phyloP scores from a whole-genome alignment of 2,113 vertebrate species.

The Pelecanus crispus region DNA sequence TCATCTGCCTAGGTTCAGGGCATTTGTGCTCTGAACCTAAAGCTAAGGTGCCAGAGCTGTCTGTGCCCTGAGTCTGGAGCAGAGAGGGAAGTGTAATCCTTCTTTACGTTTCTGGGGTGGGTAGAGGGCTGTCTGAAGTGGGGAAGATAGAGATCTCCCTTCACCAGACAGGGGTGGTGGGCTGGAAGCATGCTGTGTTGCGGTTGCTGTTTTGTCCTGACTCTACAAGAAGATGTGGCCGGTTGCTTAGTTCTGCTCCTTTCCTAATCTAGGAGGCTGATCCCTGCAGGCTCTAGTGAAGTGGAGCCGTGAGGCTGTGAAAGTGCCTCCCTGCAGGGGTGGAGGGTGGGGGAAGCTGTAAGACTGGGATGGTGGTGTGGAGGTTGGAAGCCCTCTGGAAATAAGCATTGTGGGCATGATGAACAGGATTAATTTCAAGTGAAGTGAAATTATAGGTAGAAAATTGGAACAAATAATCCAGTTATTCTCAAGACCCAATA shows the following conservation, averaged over 20 bases:
- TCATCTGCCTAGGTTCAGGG: background rate
- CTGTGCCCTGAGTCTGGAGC: background rate
- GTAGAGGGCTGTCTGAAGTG: background rate
- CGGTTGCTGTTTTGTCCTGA: background rate
- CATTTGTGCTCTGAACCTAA: background rate
- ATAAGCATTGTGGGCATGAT: background rate
- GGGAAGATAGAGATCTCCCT: background rate
- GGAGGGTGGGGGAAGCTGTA: background rate
- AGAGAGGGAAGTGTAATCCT: background rate
- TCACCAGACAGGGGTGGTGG: background rate
- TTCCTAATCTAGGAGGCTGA: background rate
- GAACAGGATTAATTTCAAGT: background rate
- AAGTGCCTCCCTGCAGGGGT: background rate
- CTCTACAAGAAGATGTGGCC: background rate
- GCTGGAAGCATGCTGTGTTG: background rate
- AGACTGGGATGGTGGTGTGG: background rate
- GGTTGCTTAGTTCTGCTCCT: background rate
- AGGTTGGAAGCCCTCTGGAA: background rate
- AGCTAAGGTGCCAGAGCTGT: background rate
- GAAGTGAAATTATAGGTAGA: slow-evolving; percentile 1
- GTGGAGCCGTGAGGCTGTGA: background rate
- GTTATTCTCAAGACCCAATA: background rate
- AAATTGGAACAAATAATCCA: slow-evolving; percentile 24
- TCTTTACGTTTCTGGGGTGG: background rate
- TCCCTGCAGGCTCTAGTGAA: background rate